Evolutionary conservation across 2,797 vertebrate species (phyloP).

Genomic region (Squalus acanthias): DNA sequence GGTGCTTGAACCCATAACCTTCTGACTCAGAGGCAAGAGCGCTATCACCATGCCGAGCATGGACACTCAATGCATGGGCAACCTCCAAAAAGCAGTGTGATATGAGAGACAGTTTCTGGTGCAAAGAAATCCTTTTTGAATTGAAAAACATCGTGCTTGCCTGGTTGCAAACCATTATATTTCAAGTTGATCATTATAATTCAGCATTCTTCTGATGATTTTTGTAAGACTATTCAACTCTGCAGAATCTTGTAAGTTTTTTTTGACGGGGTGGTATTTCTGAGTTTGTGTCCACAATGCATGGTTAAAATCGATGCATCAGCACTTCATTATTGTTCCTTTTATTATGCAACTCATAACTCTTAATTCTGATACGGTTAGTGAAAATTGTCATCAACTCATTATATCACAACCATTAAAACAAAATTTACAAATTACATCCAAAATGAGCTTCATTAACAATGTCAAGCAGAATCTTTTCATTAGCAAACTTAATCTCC

Average conservation of each 20-base stretch:
- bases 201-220: background rate
- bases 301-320: background rate
- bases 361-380: background rate
- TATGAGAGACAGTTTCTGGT: background rate
- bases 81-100: background rate
- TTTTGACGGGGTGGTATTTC: background rate
- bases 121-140: background rate
- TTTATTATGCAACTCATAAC: background rate
- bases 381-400: background rate
- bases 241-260: background rate
- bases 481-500: background rate
- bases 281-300: background rate
- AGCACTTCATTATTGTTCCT: background rate
- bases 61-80: background rate
- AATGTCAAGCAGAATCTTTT: conserved; percentile 9
- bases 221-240: background rate
- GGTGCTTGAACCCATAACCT: background rate
- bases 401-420: conserved; percentile 1
- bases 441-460: background rate
- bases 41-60: no score
- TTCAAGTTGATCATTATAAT: background rate
- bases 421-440: background rate
- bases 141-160: background rate
- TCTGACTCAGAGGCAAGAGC: background rate
- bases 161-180: background rate